phyloP scores from a whole-genome alignment of 2,888 invertebrate species.

The Steinernema scapterisci region DNA sequence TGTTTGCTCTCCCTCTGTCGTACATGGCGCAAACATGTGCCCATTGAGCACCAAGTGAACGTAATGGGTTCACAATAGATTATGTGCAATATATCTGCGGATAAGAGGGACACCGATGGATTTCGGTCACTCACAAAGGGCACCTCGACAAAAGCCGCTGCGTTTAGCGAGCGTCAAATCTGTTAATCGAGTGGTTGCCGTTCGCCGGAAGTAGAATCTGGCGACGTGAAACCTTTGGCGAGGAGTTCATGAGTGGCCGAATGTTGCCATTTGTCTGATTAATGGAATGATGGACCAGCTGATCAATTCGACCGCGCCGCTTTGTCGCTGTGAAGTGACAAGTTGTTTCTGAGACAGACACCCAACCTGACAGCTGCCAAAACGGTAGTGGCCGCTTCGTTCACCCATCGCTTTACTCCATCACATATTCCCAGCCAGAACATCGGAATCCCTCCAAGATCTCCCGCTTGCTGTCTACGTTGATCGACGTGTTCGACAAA shows the following conservation, averaged over 20 bases:
- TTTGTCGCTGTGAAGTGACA: slow-evolving; percentile 14
- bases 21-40: not conserved
- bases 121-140: slow-evolving; percentile 5
- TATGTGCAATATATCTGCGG: slow-evolving; percentile 27
- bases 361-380: slow-evolving; percentile 26
- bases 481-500: slow-evolving; percentile 27
- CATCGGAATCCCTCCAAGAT: not conserved
- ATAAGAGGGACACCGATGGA: slow-evolving; percentile 21
- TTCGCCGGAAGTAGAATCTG: slow-evolving; percentile 8
- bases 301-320: not conserved
- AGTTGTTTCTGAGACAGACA: slow-evolving; percentile 27
- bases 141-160: slow-evolving; percentile 15
- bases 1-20: slow-evolving; percentile 7
- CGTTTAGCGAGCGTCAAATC: slow-evolving; percentile 7
- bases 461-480: not conserved
- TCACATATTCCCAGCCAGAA: slow-evolving; percentile 4
- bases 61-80: slow-evolving; percentile 18
- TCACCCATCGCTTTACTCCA: not conserved
- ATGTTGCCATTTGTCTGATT: not conserved
- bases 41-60: slow-evolving; percentile 8
- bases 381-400: slow-evolving; percentile 14
- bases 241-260: too few species aligned
- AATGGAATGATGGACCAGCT: slow-evolving; percentile 14
- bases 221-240: not conserved
- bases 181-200: slow-evolving; percentile 17